Evolutionary conservation across 2,888 invertebrate species (phyloP).

Genomic region (Trissolcus japonicus): DNA sequence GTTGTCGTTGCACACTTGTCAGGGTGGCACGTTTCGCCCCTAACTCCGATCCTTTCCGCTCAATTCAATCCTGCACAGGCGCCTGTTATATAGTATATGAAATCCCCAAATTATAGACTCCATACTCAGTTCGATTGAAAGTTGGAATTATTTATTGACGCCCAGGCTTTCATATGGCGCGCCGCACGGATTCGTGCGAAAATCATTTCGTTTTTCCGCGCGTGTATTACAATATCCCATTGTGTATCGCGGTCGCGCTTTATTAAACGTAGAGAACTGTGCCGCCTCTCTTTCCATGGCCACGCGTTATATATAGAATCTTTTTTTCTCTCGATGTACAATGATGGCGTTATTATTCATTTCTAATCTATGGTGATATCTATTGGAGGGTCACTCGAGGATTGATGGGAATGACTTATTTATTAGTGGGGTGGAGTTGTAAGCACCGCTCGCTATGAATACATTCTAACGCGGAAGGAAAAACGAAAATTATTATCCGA

Average conservation of each 20-base stretch:
- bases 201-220: constrained; percentile 41
- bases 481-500: not conserved
- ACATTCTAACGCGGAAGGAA: constrained; percentile 8
- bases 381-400: not conserved
- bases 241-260: constrained; percentile 29
- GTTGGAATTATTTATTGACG: constrained; percentile 53
- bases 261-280: constrained; percentile 35
- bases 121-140: constrained; percentile 55
- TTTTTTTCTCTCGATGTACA: constrained; percentile 12
- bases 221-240: constrained; percentile 36
- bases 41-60: constrained; percentile 58
- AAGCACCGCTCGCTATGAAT: not conserved
- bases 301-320: not conserved
- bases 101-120: constrained; percentile 57
- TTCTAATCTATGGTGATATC: constrained; percentile 32
- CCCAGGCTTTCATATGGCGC: constrained; percentile 35
- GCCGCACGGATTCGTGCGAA: constrained; percentile 40
- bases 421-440: constrained; percentile 15
- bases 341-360: constrained; percentile 15
- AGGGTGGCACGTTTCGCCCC: constrained; percentile 57
- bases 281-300: constrained; percentile 23
- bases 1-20: constrained; percentile 50
- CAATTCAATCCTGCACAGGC: constrained; percentile 57
- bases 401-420: constrained; percentile 20
- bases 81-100: constrained; percentile 52